phyloP scores from a whole-genome alignment of 2,113 vertebrate genomes.

The Pygoscelis antarcticus region DNA sequence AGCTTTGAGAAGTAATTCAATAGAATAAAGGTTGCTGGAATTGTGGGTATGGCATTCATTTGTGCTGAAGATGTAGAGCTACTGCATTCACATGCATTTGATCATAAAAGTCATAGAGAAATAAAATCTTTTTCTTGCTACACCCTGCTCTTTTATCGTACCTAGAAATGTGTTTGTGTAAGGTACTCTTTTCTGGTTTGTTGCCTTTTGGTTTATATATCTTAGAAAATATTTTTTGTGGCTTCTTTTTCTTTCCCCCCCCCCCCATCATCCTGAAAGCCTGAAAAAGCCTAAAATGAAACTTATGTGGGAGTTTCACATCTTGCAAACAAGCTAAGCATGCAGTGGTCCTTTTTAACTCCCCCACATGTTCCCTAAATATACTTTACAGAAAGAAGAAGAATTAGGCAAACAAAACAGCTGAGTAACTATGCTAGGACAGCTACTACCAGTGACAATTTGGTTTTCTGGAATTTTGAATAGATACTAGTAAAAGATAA shows the following conservation, averaged over 20 bases:
- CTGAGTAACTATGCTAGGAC: not conserved
- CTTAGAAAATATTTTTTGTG: not conserved
- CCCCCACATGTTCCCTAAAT: not conserved
- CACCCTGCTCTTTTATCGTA: not conserved
- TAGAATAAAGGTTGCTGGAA: conserved; percentile 13
- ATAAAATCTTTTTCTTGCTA: not conserved
- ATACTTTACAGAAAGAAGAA: not conserved
- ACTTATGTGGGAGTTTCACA: not conserved
- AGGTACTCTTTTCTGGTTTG: not conserved
- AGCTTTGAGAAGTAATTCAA: conserved; percentile 32
- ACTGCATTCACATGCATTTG: conserved; percentile 8
- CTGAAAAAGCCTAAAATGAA: conserved; percentile 3
- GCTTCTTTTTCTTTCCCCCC: not conserved
- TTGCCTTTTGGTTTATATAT: not conserved
- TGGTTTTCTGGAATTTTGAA: not conserved
- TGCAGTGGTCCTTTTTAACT: not conserved
- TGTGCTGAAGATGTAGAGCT: not conserved
- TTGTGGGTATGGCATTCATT: conserved; percentile 2
- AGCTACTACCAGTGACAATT: not conserved
- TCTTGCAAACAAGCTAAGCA: not conserved
- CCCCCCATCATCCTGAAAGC: not conserved
- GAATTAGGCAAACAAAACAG: not conserved
- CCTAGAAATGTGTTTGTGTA: not conserved
- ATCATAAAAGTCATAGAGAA: conserved; percentile 14
- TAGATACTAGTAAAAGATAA: not conserved